These are phyloP conservation scores for Catostylus mosaicus DNA, from an alignment of 30 jellyfish, hydroid and myxozoan species.

Conservation along the genomic window DNA sequence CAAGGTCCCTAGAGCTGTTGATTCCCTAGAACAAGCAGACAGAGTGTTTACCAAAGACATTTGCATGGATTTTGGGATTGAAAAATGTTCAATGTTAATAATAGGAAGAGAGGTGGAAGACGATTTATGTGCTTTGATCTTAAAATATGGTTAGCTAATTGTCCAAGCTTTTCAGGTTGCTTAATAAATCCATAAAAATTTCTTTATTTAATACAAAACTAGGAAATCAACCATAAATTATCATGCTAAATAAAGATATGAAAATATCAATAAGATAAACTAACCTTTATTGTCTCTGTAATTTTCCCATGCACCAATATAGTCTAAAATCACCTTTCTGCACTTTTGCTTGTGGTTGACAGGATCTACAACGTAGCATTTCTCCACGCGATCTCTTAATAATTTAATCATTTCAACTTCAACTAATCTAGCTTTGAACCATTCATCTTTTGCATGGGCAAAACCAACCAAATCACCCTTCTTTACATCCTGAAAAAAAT, in stretches of 20 bases:
- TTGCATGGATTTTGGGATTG: no score
- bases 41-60: no score
- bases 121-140: not conserved
- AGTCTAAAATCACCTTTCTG: constrained; percentile 65
- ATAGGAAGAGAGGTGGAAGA: not conserved
- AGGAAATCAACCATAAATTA: not conserved
- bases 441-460: constrained; percentile 66
- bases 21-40: no score
- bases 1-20: no score
- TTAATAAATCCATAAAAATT: no score
- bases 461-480: constrained; percentile 76
- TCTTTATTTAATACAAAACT: no score
- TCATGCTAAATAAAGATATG: not conserved
- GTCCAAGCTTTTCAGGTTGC: not conserved
- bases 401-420: constrained; percentile 82
- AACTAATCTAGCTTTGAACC: constrained; percentile 75
- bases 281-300: constrained; percentile 81
- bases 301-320: constrained; percentile 79
- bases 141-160: not conserved
- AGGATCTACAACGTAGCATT: constrained; percentile 79
- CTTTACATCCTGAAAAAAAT: constrained; percentile 68
- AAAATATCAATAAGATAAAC: not conserved
- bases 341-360: constrained; percentile 80
- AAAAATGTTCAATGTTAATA: not conserved
- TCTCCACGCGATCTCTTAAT: constrained; percentile 60